These are phyloP conservation scores for Bicyclus anynana DNA, from an alignment of 1,140 invertebrate species.

Conservation along the genomic window DNA sequence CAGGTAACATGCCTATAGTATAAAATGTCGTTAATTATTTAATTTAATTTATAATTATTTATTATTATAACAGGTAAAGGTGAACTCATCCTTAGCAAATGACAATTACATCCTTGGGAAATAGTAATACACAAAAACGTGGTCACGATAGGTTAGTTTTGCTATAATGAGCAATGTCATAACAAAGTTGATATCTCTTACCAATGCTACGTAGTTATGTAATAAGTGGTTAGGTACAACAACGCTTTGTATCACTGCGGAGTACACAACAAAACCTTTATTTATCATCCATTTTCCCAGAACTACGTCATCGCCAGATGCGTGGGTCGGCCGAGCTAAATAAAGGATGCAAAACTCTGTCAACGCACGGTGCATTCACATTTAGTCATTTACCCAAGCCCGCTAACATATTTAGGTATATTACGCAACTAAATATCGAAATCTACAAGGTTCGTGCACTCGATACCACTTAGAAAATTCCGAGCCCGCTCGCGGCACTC, in stretches of 20 bases:
- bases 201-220: neutral
- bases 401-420: constrained; percentile 33
- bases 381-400: constrained; percentile 11
- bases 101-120: no score
- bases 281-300: constrained; percentile 20
- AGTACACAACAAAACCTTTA: constrained; percentile 14
- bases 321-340: constrained; percentile 27
- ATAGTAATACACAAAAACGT: neutral
- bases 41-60: no score
- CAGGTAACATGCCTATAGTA: no score
- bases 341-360: constrained; percentile 31
- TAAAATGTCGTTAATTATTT: no score
- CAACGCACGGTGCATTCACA: constrained; percentile 25
- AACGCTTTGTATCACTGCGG: neutral
- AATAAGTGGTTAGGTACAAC: neutral
- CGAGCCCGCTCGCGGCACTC: constrained; percentile 39
- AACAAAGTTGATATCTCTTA: neutral
- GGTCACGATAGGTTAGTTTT: neutral
- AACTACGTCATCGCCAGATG: constrained; percentile 34
- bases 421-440: constrained; percentile 52
- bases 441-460: constrained; percentile 33
- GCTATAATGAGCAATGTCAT: neutral
- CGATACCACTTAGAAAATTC: constrained; percentile 46
- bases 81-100: no score
- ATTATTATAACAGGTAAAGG: no score